Base-by-base conservation (phyloP, 2,113 vertebrate species). In the Oryzias curvinotus region DNA sequence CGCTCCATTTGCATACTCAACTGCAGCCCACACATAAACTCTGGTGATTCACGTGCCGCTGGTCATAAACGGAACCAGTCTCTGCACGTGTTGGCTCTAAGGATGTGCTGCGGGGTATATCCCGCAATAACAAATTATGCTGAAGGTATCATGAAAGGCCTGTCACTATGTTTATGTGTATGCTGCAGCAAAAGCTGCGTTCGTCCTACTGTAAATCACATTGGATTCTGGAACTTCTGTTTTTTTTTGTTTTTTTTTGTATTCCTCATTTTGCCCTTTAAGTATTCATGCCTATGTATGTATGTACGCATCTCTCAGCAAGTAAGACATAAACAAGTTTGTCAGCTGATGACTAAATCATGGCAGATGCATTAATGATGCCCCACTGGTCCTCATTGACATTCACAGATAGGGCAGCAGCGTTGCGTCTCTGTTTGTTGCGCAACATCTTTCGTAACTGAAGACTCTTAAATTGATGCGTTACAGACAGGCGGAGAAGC, bases 351-450 rank as follows among this genome's bases (percentile, higher is more conserved):
- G 82, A 86, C 71, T 84, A 62, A 77, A 82, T 78, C 75, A 44
- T 88, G 81, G 86, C 75, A 68, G 79, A 82, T 76, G 77, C 71
- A 75, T 83, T 84, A 73, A 83, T 80, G 78, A 85, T 77, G 75
- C 71, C 57, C 58, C 69, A 47, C 51, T 14, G 66, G 68, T 69
- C 77, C 72, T 64, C 47, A 55, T 36, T 90, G 87, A 90, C 89
- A 85, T 88, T 88, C 71, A 73, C 50, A 77, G 72, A 79, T 45
- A 57, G 68, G 73, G 60, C 58, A 72, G 75, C 57, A 47, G 49
- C 48, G 62, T 47, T 68, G 59, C 52, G 57, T 53, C 19, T 30
- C 55, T 36, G 56, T 19, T 48, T 55, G 45, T 78, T 78, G 60
- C 44, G 13, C 71, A 62, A 65, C 57, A 61, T 12, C 17, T 55